Percentiles rank a stretch among this genome's conserved stretches.
These are phyloP conservation scores for Falcaria lacertinaria DNA, from an alignment of 2,888 invertebrate species.

Conservation along the genomic window DNA sequence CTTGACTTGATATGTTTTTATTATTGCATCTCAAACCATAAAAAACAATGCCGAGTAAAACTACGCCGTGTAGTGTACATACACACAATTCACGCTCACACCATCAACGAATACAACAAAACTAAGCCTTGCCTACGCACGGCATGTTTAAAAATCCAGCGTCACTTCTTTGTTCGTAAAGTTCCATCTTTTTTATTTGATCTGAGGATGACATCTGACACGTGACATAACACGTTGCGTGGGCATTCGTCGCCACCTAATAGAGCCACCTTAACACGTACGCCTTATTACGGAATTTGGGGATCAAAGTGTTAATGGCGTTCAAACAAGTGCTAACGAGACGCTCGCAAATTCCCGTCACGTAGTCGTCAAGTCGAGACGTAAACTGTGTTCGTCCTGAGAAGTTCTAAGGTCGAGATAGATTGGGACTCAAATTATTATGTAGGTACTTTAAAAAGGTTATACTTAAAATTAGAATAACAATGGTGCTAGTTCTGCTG, in stretches of 20 bases:
- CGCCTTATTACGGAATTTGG: constrained; percentile 1
- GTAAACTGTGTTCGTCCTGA: constrained; percentile 7
- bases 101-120: too few relatives aligned
- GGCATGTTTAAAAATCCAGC: too few relatives aligned
- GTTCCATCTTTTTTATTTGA: background rate
- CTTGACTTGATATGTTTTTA: too few relatives aligned
- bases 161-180: too few relatives aligned
- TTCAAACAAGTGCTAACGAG: constrained; percentile 30
- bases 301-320: constrained; percentile 25
- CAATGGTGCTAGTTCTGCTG: too few relatives aligned
- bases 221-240: background rate
- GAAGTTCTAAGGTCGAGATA: background rate
- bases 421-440: background rate
- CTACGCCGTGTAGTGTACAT: too few relatives aligned
- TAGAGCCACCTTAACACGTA: background rate
- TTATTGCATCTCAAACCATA: too few relatives aligned
- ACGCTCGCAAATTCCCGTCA: constrained; percentile 23
- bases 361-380: constrained; percentile 16
- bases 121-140: too few relatives aligned
- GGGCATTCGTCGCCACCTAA: background rate
- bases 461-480: too few relatives aligned
- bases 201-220: background rate
- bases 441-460: too few relatives aligned
- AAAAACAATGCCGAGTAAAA: too few relatives aligned
- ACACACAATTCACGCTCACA: too few relatives aligned